These are phyloP conservation scores for Conomelus anceps DNA, from an alignment of 2,888 invertebrate species.

Conservation along the genomic window DNA sequence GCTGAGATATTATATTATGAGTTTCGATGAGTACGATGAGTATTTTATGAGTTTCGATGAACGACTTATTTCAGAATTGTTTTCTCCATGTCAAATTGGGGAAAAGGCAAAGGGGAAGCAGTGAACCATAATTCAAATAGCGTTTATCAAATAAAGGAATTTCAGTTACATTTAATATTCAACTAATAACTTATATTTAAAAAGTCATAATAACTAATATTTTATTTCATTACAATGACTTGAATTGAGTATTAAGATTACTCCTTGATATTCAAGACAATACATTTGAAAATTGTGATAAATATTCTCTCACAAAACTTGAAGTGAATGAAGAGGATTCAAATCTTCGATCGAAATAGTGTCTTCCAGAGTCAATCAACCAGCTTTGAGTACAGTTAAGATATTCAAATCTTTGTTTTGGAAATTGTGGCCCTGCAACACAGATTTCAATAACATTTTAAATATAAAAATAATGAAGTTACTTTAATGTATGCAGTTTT, in stretches of 20 bases:
- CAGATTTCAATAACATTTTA: slow-evolving; percentile 24
- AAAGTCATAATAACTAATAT: not conserved
- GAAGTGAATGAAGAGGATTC: not conserved
- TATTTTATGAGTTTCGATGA: too few relatives aligned
- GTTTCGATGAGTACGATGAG: too few relatives aligned
- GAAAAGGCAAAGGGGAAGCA: too few relatives aligned
- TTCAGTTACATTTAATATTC: not conserved
- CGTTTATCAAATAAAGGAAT: too few relatives aligned
- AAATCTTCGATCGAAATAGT: not conserved
- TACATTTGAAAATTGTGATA: too few relatives aligned
- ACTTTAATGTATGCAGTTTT: not conserved
- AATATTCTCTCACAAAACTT: not conserved
- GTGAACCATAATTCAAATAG: too few relatives aligned
- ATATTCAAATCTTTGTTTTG: slow-evolving; percentile 40
- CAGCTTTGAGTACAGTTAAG: not conserved
- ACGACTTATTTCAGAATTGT: too few relatives aligned
- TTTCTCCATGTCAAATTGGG: too few relatives aligned
- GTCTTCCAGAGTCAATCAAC: not conserved
- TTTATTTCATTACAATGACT: not conserved
- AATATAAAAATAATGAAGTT: not conserved
- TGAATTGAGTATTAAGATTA: not conserved
- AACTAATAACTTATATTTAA: not conserved
- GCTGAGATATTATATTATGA: too few relatives aligned
- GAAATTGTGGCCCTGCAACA: slow-evolving; percentile 44
- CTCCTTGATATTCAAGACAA: not conserved